These are phyloP conservation scores for Mechanitis mazaeus DNA, from an alignment of 2,888 invertebrate genomes.

Conservation along the genomic window DNA sequence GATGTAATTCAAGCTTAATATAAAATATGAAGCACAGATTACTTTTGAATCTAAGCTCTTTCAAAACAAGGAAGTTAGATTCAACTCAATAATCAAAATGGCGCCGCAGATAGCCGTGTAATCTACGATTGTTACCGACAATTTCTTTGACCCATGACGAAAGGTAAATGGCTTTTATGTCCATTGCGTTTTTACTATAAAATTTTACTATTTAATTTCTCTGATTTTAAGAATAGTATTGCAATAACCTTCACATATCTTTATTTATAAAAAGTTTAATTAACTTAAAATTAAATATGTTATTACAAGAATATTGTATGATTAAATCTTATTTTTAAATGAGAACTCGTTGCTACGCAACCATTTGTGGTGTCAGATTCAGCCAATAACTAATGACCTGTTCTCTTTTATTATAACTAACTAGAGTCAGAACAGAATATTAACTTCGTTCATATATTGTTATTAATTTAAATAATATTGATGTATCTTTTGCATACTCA, in stretches of 20 bases:
- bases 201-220: slow-evolving; percentile 3
- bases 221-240: background rate
- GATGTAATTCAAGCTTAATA: too few relatives aligned
- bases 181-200: slow-evolving; percentile 5
- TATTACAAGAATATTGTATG: too few relatives aligned
- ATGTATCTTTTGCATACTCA: too few relatives aligned
- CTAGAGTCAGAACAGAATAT: slow-evolving; percentile 7
- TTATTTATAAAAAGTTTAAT: too few relatives aligned
- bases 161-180: slow-evolving; percentile 22
- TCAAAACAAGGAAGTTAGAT: slow-evolving; percentile 17
- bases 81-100: slow-evolving; percentile 20
- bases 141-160: slow-evolving; percentile 22
- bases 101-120: slow-evolving; percentile 23
- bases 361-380: slow-evolving; percentile 16
- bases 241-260: background rate
- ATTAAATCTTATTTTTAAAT: background rate
- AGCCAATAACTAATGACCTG: slow-evolving; percentile 18
- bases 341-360: background rate
- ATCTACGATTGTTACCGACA: slow-evolving; percentile 25
- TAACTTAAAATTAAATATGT: too few relatives aligned
- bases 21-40: background rate
- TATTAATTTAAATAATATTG: background rate
- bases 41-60: slow-evolving; percentile 9
- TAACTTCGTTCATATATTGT: background rate
- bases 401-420: slow-evolving; percentile 15